Percentiles rank a stretch among this genome's conserved stretches.
phyloP scores from a whole-genome alignment of 2,113 vertebrate genomes.

The Malurus melanocephalus region DNA sequence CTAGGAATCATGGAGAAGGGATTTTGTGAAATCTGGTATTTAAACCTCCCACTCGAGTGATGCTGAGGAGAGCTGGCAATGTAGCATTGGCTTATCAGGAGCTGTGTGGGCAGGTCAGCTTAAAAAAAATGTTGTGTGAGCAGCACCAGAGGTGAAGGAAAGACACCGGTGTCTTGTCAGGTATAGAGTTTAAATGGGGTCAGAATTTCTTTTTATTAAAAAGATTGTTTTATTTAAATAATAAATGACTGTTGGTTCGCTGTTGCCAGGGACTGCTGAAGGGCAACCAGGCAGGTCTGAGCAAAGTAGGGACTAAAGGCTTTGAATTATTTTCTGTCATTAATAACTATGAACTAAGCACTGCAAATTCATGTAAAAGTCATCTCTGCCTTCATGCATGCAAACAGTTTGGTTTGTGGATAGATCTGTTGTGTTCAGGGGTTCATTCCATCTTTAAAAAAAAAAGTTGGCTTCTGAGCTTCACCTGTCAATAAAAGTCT shows the following conservation, averaged over 20 bases:
- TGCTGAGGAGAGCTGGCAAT: conserved; percentile 25
- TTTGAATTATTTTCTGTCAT: conserved; percentile 17
- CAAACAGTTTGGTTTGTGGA: background rate
- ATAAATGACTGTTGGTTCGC: background rate
- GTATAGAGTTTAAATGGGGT: background rate
- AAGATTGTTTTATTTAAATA: background rate
- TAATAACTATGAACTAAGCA: conserved; percentile 5
- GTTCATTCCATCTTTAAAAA: background rate
- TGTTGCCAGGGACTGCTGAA: background rate
- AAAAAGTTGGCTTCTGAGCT: background rate
- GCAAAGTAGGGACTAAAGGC: background rate
- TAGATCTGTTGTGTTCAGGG: background rate
- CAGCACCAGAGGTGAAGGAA: background rate
- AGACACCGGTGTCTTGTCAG: background rate
- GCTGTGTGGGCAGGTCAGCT: conserved; percentile 2
- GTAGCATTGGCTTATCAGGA: conserved; percentile 35
- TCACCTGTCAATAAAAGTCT: conserved; percentile 1
- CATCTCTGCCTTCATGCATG: background rate
- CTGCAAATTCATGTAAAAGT: background rate
- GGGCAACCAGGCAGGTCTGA: background rate
- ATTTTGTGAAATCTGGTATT: conserved; percentile 13
- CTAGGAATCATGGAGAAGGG: background rate
- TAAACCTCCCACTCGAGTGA: conserved; percentile 40
- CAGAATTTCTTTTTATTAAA: background rate
- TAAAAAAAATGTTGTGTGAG: background rate